Conservation (phyloP, 53 echinoderm and acorn worm species). For the Arbacia lixula region DNA sequence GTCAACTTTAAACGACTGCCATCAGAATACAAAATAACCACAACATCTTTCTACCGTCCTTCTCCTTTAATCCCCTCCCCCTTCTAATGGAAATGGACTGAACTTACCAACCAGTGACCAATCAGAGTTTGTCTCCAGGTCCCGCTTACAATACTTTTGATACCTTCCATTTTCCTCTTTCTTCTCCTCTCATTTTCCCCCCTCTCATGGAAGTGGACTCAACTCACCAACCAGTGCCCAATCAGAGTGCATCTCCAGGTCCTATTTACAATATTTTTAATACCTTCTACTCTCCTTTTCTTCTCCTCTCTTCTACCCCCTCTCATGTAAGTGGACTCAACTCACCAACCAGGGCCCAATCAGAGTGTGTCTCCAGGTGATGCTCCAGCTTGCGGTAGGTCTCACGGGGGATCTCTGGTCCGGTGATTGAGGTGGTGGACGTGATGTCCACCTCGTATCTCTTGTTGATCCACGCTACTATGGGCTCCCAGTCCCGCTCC, state of each 20-base stretch:
- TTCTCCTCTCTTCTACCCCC: neutral
- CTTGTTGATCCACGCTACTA: conserved; percentile 89
- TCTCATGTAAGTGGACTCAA: neutral
- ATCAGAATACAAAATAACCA: no score
- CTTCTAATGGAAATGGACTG: no score
- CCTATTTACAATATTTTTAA: neutral
- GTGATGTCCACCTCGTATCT: conserved; percentile 81
- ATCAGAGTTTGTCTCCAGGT: no score
- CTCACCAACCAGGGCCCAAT: conserved; percentile 94
- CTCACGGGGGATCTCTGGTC: conserved; percentile 73
- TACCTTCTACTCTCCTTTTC: neutral
- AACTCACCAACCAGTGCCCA: conserved; percentile 84
- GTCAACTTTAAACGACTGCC: no score
- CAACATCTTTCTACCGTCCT: no score
- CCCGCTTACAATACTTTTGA: no score
- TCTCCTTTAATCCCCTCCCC: no score
- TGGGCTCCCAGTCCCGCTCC: conserved; percentile 84
- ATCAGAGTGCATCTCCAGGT: neutral
- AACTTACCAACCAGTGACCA: neutral
- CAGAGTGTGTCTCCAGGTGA: conserved; percentile 81
- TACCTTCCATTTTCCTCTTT: neutral
- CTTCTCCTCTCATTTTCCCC: neutral
- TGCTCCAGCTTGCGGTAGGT: conserved; percentile 65
- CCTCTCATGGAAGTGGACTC: neutral
- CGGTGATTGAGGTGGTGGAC: conserved; percentile 78